phyloP scores from a whole-genome alignment of 2,888 invertebrate genomes.

The Drosophila merina region DNA sequence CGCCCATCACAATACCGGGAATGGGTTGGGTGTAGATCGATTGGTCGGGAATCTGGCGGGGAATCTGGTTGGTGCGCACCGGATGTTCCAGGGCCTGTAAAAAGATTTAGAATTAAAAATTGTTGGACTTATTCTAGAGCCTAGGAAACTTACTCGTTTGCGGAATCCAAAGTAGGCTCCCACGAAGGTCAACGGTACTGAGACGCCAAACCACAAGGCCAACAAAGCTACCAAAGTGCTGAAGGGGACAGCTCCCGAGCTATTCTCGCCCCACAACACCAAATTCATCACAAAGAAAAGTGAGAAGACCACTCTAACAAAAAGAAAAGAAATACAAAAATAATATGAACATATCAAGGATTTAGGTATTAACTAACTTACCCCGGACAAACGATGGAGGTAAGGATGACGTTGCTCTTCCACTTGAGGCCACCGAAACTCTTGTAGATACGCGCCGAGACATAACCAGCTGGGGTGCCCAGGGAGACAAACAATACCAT shows the following conservation, averaged over 20 bases:
- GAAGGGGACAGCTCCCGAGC: slow-evolving; percentile 98
- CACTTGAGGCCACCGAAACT: slow-evolving; percentile 99
- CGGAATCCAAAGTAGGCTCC: slow-evolving; percentile 99
- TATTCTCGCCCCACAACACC: slow-evolving; percentile 97
- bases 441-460: slow-evolving; percentile 98
- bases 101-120: background rate
- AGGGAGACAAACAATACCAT: slow-evolving; percentile 98
- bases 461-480: slow-evolving; percentile 98
- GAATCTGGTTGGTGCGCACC: slow-evolving; percentile 99
- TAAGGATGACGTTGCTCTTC: slow-evolving; percentile 98
- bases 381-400: slow-evolving; percentile 98
- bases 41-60: slow-evolving; percentile 99
- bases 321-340: background rate
- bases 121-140: background rate
- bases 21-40: slow-evolving; percentile 98
- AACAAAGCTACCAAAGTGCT: slow-evolving; percentile 96
- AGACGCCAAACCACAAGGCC: slow-evolving; percentile 99
- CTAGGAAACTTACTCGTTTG: slow-evolving; percentile 89
- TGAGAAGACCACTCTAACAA: slow-evolving; percentile 94
- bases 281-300: slow-evolving; percentile 98
- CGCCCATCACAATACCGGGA: slow-evolving; percentile 98
- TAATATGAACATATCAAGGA: no score
- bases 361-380: no score
- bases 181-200: slow-evolving; percentile 98
- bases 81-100: slow-evolving; percentile 96